Evolutionary conservation across 2,113 vertebrate genomes (phyloP).

Genomic region (Pungitius pungitius): DNA sequence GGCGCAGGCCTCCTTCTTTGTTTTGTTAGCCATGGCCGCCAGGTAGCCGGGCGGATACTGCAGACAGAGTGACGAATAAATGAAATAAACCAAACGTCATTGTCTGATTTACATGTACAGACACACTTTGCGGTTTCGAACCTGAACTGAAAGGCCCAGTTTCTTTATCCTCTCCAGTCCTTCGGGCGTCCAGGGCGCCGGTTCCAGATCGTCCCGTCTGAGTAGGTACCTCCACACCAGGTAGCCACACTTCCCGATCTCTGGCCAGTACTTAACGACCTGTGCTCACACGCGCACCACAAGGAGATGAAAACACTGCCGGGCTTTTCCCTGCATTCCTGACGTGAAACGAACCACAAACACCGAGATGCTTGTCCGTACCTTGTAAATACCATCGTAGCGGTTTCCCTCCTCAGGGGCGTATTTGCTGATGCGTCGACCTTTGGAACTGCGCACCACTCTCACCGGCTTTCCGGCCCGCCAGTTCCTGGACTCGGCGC

Average conservation of each 20-base stretch:
- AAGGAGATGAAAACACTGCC: background rate
- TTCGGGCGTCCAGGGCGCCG: constrained; percentile 96
- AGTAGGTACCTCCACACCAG: constrained; percentile 97
- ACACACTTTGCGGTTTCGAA: constrained; percentile 61
- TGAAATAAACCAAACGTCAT: no score
- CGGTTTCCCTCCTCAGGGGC: constrained; percentile 98
- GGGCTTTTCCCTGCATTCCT: background rate
- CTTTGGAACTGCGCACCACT: constrained; percentile 98
- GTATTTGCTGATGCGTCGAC: constrained; percentile 97
- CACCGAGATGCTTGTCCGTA: constrained; percentile 52
- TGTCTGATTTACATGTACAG: background rate
- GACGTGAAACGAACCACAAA: background rate
- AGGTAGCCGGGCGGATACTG: constrained; percentile 97
- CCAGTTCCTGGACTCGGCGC: constrained; percentile 98
- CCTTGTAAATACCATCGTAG: constrained; percentile 99
- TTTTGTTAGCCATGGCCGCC: constrained; percentile 95
- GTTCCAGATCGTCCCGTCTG: constrained; percentile 94
- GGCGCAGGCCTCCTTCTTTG: constrained; percentile 86
- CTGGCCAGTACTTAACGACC: constrained; percentile 99
- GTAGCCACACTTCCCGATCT: constrained; percentile 98
- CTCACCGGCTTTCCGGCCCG: constrained; percentile 96
- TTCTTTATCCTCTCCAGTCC: constrained; percentile 92
- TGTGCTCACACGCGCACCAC: constrained; percentile 51
- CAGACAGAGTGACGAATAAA: background rate
- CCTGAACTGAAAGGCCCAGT: constrained; percentile 92